Conservation (phyloP, 35 echinoderm and acorn worm species). For the Ptychodera flava region DNA sequence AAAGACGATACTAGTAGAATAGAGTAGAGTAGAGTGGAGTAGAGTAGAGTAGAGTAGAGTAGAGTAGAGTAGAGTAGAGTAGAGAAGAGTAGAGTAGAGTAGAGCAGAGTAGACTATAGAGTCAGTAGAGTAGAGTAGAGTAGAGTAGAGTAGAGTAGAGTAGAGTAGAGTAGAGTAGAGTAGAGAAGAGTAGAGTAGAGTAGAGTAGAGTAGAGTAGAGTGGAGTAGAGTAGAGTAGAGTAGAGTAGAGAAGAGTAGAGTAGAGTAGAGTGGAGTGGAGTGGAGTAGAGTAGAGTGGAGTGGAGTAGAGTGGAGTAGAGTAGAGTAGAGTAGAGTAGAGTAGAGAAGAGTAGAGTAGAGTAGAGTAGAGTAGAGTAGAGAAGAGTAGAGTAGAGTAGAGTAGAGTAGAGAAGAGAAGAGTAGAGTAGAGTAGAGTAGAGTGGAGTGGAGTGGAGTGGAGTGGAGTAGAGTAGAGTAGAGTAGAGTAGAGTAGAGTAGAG, state of each 20-base stretch:
- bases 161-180: constrained; percentile 12
- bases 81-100: constrained; percentile 18
- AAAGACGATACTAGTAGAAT: constrained; percentile 3
- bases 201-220: constrained; percentile 28
- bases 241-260: constrained; percentile 24
- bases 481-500: constrained; percentile 8
- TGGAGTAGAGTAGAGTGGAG: constrained; percentile 25
- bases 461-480: constrained; percentile 12
- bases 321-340: constrained; percentile 24
- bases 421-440: constrained; percentile 28
- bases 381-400: constrained; percentile 9
- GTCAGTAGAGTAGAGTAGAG: constrained; percentile 25
- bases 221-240: constrained; percentile 27
- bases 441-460: constrained; percentile 27
- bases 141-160: constrained; percentile 21
- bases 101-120: constrained; percentile 4
- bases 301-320: constrained; percentile 19
- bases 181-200: constrained; percentile 25
- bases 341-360: constrained; percentile 34
- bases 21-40: constrained; percentile 30
- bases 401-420: constrained; percentile 23
- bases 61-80: constrained; percentile 27
- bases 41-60: constrained; percentile 31
- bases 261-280: constrained; percentile 32
- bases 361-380: constrained; percentile 32